phyloP scores from a whole-genome alignment of 2,888 invertebrate genomes.

The Morinoia aosen region DNA sequence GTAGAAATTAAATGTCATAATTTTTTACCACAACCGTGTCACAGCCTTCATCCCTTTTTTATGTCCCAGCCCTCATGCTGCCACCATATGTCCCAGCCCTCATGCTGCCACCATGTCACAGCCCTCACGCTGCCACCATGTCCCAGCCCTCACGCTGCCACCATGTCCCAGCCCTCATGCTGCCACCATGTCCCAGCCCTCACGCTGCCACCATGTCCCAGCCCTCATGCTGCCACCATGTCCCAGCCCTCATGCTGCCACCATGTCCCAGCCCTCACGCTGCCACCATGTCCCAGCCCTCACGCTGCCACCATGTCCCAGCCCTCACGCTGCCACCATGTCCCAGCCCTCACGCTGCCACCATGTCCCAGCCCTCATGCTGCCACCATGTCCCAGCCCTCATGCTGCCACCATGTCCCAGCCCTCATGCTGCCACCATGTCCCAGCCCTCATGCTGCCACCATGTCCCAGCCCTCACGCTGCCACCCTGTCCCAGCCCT shows the following conservation, averaged over 20 bases:
- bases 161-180: slow-evolving; percentile 2
- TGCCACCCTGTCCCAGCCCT: slow-evolving; percentile 18
- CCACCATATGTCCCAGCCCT: slow-evolving; percentile 14
- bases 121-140: not conserved
- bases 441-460: not conserved
- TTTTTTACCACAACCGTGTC: too few relatives aligned
- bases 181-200: not conserved
- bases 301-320: not conserved
- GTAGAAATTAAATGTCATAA: too few relatives aligned
- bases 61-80: not conserved
- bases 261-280: not conserved
- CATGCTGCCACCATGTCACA: not conserved
- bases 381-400: not conserved
- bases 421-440: not conserved
- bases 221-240: not conserved
- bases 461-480: not conserved
- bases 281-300: not conserved
- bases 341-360: too few relatives aligned
- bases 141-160: not conserved
- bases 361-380: not conserved
- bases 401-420: not conserved
- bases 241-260: not conserved
- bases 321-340: not conserved
- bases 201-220: not conserved
- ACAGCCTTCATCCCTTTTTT: not conserved